Evolutionary conservation across 92 coral and sea anemone genomes (phyloP), one percentile per base, ranked within the genome.

Genomic region (Pocillopora grandis): DNA sequence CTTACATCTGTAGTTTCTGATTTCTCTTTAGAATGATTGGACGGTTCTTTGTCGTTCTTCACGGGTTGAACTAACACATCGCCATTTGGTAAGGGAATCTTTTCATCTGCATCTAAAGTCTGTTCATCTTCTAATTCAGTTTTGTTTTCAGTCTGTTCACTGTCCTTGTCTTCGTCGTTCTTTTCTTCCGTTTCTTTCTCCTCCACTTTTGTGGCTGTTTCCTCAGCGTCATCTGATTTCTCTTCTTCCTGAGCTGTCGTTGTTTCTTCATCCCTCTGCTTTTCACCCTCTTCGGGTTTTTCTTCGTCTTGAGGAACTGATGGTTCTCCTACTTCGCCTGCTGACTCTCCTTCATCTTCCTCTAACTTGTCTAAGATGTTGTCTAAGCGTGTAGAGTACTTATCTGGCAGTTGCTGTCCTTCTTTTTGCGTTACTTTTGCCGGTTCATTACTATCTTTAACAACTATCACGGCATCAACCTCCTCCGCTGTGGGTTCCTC

Each of bases 311-410:
- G 55, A 55, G 58, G 12, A 20, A 7, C 62, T 42, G 52, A 56
- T 13, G 60, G 69, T 63, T 73, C 78, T n/a, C 57, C 59, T 19
- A 49, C 77, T 65, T 59, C 82, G 52, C 79, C 62, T n/a, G 58
- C 18, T 17, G 68, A 14, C 37, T 31, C 89, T 68, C 14, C 83
- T n/a, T 91, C 98, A 63, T 89, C 92, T 65, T 80, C 90, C 77
- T 91, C 90, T 75, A 89, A 37, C 65, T 80, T 82, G 76, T 91
- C 95, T 56, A 95, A 79, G 20, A 95, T 94, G 56, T 91, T 92
- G 83, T 95, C 98, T 36, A 95, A 87, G 62, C 97, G 95, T 23
- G 98, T 70, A 13, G 98, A 95, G 56, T 95, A 95, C 68, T 93
- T 95, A 85, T 95, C 98, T 17, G 80, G 33, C 3, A 15, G 63